These are phyloP conservation scores for Clistopyga incitator DNA, from an alignment of 2,888 invertebrate species.

Conservation along the genomic window DNA sequence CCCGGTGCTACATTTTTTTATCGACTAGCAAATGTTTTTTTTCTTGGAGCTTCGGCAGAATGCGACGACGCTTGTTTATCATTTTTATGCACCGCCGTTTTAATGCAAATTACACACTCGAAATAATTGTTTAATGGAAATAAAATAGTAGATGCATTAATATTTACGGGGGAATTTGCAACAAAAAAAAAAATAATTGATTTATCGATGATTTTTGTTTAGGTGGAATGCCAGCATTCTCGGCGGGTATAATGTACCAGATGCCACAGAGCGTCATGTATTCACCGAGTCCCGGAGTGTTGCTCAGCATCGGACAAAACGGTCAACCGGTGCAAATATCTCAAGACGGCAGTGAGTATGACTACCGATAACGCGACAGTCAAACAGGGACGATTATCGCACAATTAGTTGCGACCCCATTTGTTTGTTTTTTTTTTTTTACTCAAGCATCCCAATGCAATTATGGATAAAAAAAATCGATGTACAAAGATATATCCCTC, in stretches of 20 bases:
- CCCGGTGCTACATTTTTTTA: not conserved
- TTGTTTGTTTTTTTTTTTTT: not conserved
- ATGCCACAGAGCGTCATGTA: slow-evolving; percentile 82
- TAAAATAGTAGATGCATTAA: too few relatives aligned
- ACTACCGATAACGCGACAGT: not conserved
- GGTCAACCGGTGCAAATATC: slow-evolving; percentile 82
- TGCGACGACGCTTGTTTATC: not conserved
- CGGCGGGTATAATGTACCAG: slow-evolving; percentile 82
- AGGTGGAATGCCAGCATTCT: slow-evolving; percentile 74
- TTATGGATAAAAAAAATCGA: too few relatives aligned
- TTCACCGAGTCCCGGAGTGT: slow-evolving; percentile 81
- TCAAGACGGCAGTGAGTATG: slow-evolving; percentile 79
- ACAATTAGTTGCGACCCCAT: not conserved
- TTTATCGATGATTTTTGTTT: slow-evolving; percentile 36
- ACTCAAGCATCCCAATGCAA: not conserved
- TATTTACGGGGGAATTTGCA: too few relatives aligned
- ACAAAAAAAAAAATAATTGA: not conserved
- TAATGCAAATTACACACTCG: not conserved
- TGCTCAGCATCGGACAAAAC: slow-evolving; percentile 82
- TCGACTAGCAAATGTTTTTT: not conserved
- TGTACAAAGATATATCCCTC: too few relatives aligned
- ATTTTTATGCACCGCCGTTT: not conserved
- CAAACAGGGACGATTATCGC: not conserved
- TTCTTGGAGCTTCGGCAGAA: not conserved
- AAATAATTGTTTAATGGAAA: not conserved